phyloP scores from a whole-genome alignment of 92 coral and sea anemone genomes.

The Desmophyllum pertusum region DNA sequence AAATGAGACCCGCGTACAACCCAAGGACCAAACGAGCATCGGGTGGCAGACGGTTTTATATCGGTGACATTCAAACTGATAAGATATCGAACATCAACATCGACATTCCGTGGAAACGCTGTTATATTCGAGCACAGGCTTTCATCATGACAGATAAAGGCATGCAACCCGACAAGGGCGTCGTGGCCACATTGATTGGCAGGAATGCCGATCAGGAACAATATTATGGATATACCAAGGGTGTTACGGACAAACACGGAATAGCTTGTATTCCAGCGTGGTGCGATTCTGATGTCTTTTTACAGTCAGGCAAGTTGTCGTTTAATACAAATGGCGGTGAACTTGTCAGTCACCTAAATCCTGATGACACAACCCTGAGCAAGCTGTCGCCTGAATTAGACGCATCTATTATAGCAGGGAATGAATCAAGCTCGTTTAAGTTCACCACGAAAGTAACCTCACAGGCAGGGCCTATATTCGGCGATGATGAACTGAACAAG shows the following conservation, averaged over 20 bases:
- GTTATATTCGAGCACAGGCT: constrained; percentile 15
- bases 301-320: constrained; percentile 3
- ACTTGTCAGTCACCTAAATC: background rate
- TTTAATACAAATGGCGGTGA: background rate
- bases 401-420: background rate
- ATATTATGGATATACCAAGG: constrained; percentile 12
- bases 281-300: background rate
- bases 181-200: background rate
- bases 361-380: background rate
- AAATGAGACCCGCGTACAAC: background rate
- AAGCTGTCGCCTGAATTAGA: background rate
- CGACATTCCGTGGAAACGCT: constrained; percentile 22
- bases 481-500: background rate
- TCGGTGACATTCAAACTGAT: constrained; percentile 33
- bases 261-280: constrained; percentile 12
- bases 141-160: background rate
- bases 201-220: background rate
- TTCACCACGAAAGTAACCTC: background rate
- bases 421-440: background rate
- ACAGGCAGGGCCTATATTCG: constrained; percentile 11
- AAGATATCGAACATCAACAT: constrained; percentile 12
- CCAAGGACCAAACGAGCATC: background rate
- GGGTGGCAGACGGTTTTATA: background rate
- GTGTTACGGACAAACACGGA: background rate
- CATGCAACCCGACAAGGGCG: background rate